Evolutionary conservation across 2,113 vertebrate species (phyloP).

Genomic region (Stictonetta naevosa): DNA sequence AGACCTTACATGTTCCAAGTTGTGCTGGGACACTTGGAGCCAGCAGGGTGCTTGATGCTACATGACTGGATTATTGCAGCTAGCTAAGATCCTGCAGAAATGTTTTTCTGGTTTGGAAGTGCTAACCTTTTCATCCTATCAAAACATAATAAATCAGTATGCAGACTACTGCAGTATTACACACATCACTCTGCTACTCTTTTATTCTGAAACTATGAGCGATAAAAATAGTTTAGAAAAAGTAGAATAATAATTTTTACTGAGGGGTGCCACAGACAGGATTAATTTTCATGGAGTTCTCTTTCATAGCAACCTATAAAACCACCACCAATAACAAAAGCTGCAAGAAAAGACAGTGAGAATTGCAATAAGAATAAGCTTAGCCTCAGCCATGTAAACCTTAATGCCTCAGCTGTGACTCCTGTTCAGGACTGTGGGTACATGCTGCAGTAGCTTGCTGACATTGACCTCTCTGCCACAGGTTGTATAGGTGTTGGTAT

Average conservation of each 20-base stretch:
- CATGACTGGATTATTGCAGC: rapidly evolving
- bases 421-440: neutral
- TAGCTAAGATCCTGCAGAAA: neutral
- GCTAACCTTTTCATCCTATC: neutral
- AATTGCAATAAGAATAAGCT: neutral
- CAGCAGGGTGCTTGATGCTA: rapidly evolving
- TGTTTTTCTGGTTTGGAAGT: neutral
- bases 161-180: rapidly evolving
- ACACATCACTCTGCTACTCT: neutral
- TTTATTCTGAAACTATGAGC: neutral
- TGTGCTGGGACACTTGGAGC: neutral
- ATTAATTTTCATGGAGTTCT: neutral
- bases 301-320: neutral
- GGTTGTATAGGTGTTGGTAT: neutral
- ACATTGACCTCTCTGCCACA: neutral
- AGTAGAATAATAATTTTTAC: neutral
- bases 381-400: neutral
- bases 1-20: neutral
- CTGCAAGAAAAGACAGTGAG: neutral
- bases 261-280: neutral
- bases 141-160: neutral
- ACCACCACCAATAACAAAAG: neutral
- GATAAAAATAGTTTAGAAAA: neutral
- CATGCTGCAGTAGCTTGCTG: rapidly evolving
- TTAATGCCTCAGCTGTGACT: rapidly evolving